Conservation (phyloP, 2,113 vertebrate genomes). For the Calidris pygmaea region DNA sequence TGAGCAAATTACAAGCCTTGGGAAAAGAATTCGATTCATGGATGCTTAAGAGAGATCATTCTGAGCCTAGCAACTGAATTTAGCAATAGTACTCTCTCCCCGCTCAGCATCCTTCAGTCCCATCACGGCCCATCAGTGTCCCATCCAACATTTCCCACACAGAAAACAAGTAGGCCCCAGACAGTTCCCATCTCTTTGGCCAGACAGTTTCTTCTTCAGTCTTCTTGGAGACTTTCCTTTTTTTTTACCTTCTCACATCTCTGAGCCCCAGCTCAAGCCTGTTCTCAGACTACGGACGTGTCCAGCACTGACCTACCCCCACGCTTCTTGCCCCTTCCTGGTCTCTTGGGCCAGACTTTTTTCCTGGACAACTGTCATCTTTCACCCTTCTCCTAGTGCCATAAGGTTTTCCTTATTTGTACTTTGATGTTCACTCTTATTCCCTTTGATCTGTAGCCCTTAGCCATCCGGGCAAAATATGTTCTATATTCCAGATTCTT, state of each 20-base stretch:
- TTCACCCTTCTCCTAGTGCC: neutral
- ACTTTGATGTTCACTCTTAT: neutral
- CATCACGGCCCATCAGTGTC: neutral
- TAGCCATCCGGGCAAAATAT: neutral
- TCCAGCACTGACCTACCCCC: neutral
- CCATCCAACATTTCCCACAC: neutral
- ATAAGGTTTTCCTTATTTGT: neutral
- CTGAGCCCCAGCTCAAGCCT: neutral
- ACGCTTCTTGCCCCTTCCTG: neutral
- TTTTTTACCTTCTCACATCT: neutral
- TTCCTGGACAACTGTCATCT: neutral
- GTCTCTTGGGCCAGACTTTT: neutral
- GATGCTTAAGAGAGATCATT: neutral
- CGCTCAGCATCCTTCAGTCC: neutral
- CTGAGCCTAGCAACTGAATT: neutral
- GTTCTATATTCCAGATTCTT: neutral
- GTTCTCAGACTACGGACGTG: rapidly evolving
- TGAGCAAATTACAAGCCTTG: neutral
- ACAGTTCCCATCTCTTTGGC: neutral
- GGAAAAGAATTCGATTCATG: neutral
- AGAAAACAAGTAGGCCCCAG: neutral
- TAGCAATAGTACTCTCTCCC: neutral
- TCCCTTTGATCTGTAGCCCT: neutral
- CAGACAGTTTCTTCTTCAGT: neutral
- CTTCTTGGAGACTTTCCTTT: neutral